Conservation (phyloP, 2,888 invertebrate genomes). For the Megamerina dolium region DNA sequence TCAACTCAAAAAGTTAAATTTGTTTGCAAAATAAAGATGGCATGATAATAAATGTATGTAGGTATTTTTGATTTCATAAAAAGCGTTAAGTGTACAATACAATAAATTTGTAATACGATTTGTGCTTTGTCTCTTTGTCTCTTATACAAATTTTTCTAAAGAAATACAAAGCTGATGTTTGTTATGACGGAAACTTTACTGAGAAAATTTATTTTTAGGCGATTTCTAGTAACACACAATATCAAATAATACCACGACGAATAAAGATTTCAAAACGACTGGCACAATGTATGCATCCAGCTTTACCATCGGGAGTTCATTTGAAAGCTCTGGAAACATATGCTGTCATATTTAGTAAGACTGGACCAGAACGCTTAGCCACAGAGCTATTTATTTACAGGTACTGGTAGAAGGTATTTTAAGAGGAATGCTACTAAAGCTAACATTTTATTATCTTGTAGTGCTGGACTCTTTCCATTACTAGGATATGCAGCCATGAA, state of each 20-base stretch:
- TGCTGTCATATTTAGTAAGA: constrained; percentile 82
- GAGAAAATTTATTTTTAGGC: too few relatives aligned
- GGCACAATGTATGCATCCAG: constrained; percentile 91
- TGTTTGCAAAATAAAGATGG: too few relatives aligned
- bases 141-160: too few relatives aligned
- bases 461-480: constrained; percentile 76
- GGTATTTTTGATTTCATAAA: too few relatives aligned
- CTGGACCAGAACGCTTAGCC: constrained; percentile 73
- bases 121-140: too few relatives aligned
- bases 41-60: too few relatives aligned
- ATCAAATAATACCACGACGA: constrained; percentile 76
- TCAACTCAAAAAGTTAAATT: too few relatives aligned
- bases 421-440: neutral
- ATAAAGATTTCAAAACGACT: constrained; percentile 84
- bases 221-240: constrained; percentile 70
- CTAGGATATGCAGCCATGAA: constrained; percentile 85
- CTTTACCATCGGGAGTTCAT: constrained; percentile 85
- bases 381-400: constrained; percentile 80
- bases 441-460: constrained; percentile 24
- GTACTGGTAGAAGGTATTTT: constrained; percentile 32
- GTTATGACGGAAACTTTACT: too few relatives aligned
- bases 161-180: too few relatives aligned
- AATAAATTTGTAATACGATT: too few relatives aligned
- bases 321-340: constrained; percentile 87
- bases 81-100: too few relatives aligned